Evolutionary conservation across 2,888 invertebrate species (phyloP).

Genomic region (Anticlea derivata): DNA sequence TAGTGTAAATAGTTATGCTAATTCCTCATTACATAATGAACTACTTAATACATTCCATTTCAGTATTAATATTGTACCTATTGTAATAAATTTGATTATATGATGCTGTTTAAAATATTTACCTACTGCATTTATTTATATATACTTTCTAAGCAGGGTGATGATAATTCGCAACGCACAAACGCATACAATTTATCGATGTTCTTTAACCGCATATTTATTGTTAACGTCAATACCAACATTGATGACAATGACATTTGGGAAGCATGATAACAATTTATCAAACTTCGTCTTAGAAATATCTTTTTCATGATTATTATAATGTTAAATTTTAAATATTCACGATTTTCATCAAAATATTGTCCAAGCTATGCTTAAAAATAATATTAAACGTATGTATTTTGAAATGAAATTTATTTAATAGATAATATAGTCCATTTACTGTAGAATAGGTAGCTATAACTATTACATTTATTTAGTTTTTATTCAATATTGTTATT

Average conservation of each 20-base stretch:
- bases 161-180: conserved; percentile 63
- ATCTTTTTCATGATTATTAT: conserved; percentile 19
- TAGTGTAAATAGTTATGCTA: conserved; percentile 43
- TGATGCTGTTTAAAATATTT: conserved; percentile 40
- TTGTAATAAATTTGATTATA: conserved; percentile 34
- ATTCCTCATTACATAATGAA: conserved; percentile 30
- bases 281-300: conserved; percentile 13
- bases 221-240: conserved; percentile 16
- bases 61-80: conserved; percentile 41
- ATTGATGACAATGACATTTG: conserved; percentile 7
- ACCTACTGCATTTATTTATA: conserved; percentile 36
- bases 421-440: conserved; percentile 24
- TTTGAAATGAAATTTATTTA: conserved; percentile 19
- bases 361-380: conserved; percentile 23
- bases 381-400: conserved; percentile 3
- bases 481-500: conserved; percentile 10
- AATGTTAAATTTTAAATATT: background rate
- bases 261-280: conserved; percentile 2
- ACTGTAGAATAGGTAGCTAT: conserved; percentile 36
- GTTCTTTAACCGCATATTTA: conserved; percentile 40
- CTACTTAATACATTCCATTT: conserved; percentile 44
- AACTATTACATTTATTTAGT: conserved; percentile 18
- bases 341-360: conserved; percentile 7
- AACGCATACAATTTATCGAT: conserved; percentile 46
- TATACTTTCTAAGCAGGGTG: conserved; percentile 64